These are phyloP conservation scores for Cuniculus paca DNA, from an alignment of 2,797 vertebrate species.

Conservation along the genomic window DNA sequence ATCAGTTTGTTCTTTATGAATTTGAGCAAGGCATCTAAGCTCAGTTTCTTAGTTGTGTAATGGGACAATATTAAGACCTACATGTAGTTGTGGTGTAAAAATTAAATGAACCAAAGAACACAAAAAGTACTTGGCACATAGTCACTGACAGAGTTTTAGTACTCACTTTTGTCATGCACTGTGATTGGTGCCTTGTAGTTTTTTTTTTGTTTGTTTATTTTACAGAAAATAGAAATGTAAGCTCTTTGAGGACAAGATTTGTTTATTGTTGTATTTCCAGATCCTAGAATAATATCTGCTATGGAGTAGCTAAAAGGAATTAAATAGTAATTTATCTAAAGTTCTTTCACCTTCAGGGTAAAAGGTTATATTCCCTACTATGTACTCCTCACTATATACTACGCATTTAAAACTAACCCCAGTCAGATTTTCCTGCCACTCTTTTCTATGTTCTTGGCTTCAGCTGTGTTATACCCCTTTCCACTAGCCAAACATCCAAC, in stretches of 20 bases:
- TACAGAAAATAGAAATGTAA: slow-evolving; percentile 34
- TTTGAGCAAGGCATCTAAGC: neutral
- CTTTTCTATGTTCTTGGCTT: neutral
- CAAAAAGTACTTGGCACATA: neutral
- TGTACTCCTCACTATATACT: neutral
- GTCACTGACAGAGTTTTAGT: neutral
- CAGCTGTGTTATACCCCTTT: neutral
- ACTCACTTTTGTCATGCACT: neutral
- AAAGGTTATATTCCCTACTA: neutral
- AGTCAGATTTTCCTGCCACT: neutral
- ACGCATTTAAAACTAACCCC: neutral
- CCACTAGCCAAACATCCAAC: neutral
- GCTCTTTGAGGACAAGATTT: neutral
- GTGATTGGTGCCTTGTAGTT: neutral
- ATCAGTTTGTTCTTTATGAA: neutral
- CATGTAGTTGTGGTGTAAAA: neutral
- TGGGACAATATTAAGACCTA: neutral
- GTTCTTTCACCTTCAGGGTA: neutral
- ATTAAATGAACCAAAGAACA: neutral
- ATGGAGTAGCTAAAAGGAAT: neutral
- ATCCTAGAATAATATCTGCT: neutral
- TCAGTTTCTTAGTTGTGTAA: neutral
- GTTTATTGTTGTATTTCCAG: slow-evolving; percentile 7
- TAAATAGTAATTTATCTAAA: slow-evolving; percentile 1
- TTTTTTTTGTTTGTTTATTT: neutral